phyloP scores from a whole-genome alignment of 2,888 invertebrate species.

The Harpalus rubripes region DNA sequence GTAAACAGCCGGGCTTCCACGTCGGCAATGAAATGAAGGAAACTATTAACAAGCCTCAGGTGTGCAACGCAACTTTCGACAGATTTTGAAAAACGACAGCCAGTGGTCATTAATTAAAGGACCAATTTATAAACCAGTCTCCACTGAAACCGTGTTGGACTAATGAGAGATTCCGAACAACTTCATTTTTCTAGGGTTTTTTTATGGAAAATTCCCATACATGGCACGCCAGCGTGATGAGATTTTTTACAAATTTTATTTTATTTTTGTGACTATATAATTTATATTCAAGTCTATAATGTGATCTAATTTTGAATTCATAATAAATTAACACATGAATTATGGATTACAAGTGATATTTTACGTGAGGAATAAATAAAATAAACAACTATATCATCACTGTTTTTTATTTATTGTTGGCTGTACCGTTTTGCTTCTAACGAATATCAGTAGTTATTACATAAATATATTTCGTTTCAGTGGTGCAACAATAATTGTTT shows the following conservation, averaged over 20 bases:
- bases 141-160: constrained; percentile 31
- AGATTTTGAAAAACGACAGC: constrained; percentile 52
- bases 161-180: constrained; percentile 42
- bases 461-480: too few relatives aligned
- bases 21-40: constrained; percentile 53
- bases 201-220: constrained; percentile 39
- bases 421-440: too few relatives aligned
- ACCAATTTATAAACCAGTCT: constrained; percentile 47
- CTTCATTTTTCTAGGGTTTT: constrained; percentile 46
- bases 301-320: constrained; percentile 15
- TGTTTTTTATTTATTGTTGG: too few relatives aligned
- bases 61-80: constrained; percentile 35
- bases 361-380: not conserved
- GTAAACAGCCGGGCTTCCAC: not conserved
- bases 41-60: constrained; percentile 55
- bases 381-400: not conserved
- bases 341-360: constrained; percentile 3
- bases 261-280: constrained; percentile 17
- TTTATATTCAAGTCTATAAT: constrained; percentile 16
- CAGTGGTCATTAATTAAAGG: constrained; percentile 39
- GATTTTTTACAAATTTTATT: constrained; percentile 41
- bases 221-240: constrained; percentile 25
- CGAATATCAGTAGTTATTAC: too few relatives aligned
- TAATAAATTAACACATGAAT: constrained; percentile 24
- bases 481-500: too few relatives aligned